Conservation (phyloP, 2,888 invertebrate species). For the Tetheella fluctuosa region DNA sequence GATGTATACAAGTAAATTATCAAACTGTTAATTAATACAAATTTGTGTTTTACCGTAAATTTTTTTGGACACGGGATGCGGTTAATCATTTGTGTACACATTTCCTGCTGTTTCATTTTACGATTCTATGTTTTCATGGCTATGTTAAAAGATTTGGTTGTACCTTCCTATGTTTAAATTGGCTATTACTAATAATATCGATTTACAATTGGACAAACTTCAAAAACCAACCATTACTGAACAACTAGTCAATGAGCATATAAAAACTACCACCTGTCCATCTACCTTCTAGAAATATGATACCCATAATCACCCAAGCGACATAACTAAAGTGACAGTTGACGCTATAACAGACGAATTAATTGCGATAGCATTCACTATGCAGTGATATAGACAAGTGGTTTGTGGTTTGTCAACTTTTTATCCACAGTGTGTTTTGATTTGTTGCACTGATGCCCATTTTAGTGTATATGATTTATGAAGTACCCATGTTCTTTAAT, state of each 20-base stretch:
- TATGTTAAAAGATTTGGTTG: background rate
- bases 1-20: slow-evolving; percentile 60
- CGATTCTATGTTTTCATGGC: background rate
- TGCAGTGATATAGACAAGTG: slow-evolving; percentile 13
- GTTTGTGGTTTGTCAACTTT: slow-evolving; percentile 13
- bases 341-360: slow-evolving; percentile 42
- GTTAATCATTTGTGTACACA: slow-evolving; percentile 41
- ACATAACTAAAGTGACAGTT: slow-evolving; percentile 52
- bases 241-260: background rate
- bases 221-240: background rate
- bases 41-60: slow-evolving; percentile 62
- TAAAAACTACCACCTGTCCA: slow-evolving; percentile 6
- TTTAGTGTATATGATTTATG: background rate
- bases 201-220: background rate
- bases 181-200: background rate
- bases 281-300: slow-evolving; percentile 22
- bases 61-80: slow-evolving; percentile 59
- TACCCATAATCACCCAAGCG: slow-evolving; percentile 48
- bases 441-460: background rate
- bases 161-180: background rate
- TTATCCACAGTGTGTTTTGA: slow-evolving; percentile 5
- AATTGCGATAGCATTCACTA: slow-evolving; percentile 14
- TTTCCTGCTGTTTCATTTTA: background rate
- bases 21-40: slow-evolving; percentile 71
- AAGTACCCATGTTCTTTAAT: background rate